A percentile compares a stretch with the other conserved stretches of the same genome.
Evolutionary conservation across 2,797 vertebrate genomes (phyloP).

Genomic region (Falco naumanni): DNA sequence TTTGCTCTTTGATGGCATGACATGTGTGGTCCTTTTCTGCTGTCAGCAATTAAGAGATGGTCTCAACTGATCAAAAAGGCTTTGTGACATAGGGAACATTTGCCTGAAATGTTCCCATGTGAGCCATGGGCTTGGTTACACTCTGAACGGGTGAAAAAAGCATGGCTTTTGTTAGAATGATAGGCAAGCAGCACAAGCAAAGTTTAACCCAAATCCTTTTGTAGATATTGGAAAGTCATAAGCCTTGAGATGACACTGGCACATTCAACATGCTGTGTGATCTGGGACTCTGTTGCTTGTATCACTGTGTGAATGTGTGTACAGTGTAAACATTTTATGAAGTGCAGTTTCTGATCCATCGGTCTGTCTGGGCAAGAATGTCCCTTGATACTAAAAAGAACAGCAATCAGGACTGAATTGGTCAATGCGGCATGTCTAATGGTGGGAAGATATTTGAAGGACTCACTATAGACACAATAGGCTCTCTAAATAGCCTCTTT

Average conservation of each 20-base stretch:
- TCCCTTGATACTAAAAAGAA: conserved; percentile 83
- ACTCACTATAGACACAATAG: conserved; percentile 86
- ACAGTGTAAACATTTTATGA: conserved; percentile 87
- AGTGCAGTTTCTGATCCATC: conserved; percentile 85
- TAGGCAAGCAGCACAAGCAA: conserved; percentile 64
- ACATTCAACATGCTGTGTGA: conserved; percentile 77
- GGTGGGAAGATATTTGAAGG: conserved; percentile 86
- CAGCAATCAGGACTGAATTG: conserved; percentile 87
- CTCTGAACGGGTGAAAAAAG: conserved; percentile 13
- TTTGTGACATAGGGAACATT: conserved; percentile 67
- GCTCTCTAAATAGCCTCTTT: conserved; percentile 88
- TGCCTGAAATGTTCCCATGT: conserved; percentile 68
- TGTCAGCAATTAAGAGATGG: conserved; percentile 67
- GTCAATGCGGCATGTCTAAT: conserved; percentile 88
- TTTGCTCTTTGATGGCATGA: conserved; percentile 44
- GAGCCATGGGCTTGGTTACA: conserved; percentile 48
- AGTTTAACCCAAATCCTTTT: conserved; percentile 81
- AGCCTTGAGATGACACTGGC: conserved; percentile 79
- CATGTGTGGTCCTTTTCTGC: conserved; percentile 42
- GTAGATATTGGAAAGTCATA: conserved; percentile 78
- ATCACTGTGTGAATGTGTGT: conserved; percentile 73
- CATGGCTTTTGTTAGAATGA: conserved; percentile 73
- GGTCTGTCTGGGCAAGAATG: conserved; percentile 83
- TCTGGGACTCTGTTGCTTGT: conserved; percentile 75
- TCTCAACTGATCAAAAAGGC: conserved; percentile 57